Evolutionary conservation across 2,888 invertebrate species (phyloP), one percentile per base, ranked within the genome.

Genomic region (Ornithoptera priamus): DNA sequence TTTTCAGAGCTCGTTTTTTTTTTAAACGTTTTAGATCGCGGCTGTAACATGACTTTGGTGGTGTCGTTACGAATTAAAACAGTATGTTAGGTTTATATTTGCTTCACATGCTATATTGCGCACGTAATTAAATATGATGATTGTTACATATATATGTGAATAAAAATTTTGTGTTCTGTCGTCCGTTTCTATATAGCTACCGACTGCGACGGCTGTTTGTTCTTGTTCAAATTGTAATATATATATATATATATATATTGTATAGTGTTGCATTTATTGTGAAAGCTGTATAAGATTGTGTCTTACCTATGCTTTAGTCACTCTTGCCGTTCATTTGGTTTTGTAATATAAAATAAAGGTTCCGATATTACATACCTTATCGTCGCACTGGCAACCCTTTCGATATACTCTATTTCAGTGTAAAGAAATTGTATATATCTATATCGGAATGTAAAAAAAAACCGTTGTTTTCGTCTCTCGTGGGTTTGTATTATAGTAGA

Each of bases 51-150:
- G n/a, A 61, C 20, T 57, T 69, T 46, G 57, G 53, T 39, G 24
- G 61, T 65, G 15, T 36, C 60, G n/a, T 50, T 67, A 61, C 61
- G 50, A 20, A 60, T 36, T 39, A 64, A 39, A 24, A 30, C 17
- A 42, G 30, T 69, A 39, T n/a, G n/a, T 50, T 66, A 66, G 59
- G 10, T 62, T 66, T 62, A 66, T 70, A 62, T 63, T 59, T 65
- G 65, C 65, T 69, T 69, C 36, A 69, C 30, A 42, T 56, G 36
- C 30, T 65, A 61, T 15, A 22, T 65, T 15, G 60, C 36, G 7
- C 30, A 18, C 36, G 30, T n/a, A 42, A 59, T 59, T 24, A 24
- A 63, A n/a, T 68, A 50, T 66, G 42, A 50, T 66, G 42, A 18
- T 7, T 58, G 30, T 61, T 66, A 53, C 3, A 30, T 60, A 60